These are phyloP conservation scores for Tinea trinotella DNA, from an alignment of 2,888 invertebrate genomes.

Conservation along the genomic window DNA sequence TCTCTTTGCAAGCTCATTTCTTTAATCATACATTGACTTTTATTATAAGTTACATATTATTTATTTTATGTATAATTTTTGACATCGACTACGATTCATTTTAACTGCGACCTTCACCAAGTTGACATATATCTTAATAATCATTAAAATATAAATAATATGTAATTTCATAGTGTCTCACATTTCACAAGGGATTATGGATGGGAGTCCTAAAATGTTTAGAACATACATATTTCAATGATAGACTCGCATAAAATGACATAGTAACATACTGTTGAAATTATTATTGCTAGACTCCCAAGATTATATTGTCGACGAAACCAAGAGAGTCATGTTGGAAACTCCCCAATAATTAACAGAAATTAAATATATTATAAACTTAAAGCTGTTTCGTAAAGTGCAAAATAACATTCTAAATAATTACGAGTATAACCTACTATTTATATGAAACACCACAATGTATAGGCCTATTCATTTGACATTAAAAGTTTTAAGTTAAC, in stretches of 20 bases:
- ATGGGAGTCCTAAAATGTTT: neutral
- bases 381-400: neutral
- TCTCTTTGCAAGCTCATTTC: slow-evolving; percentile 6
- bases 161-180: neutral
- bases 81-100: too few species aligned
- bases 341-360: slow-evolving; percentile 5
- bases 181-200: neutral
- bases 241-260: too few species aligned
- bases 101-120: too few species aligned
- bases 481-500: neutral
- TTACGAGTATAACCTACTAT: neutral
- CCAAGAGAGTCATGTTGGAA: slow-evolving; percentile 12
- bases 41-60: neutral
- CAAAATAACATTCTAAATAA: neutral
- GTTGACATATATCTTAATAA: too few species aligned
- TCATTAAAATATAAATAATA: neutral
- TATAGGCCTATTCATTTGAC: neutral
- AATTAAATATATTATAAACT: neutral
- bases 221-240: neutral
- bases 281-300: slow-evolving; percentile 52
- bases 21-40: neutral
- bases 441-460: neutral
- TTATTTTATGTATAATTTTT: neutral
- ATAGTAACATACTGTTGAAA: slow-evolving; percentile 29
- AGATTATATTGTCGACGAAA: slow-evolving; percentile 19